Conservation (phyloP, 1,140 invertebrate genomes). For the Aradophagus sp. region DNA sequence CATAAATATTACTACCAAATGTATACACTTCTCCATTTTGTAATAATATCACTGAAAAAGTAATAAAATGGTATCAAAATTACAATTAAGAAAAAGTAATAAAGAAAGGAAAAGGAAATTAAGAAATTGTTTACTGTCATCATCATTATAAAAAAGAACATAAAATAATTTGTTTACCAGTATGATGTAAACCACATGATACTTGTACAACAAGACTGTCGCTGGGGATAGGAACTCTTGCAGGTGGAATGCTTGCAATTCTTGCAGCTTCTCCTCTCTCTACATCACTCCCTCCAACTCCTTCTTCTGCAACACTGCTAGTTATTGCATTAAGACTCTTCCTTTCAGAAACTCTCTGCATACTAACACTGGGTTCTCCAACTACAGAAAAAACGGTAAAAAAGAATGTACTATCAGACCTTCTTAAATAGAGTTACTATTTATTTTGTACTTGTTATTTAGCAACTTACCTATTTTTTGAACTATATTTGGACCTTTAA, state of each 20-base stretch:
- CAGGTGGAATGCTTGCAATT: slow-evolving; percentile 86
- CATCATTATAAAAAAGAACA: too few relatives aligned
- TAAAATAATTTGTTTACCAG: slow-evolving; percentile 75
- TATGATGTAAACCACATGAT: slow-evolving; percentile 93
- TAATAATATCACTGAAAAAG: slow-evolving; percentile 77
- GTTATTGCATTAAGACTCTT: slow-evolving; percentile 52
- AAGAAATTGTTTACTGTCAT: too few relatives aligned
- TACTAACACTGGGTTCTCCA: slow-evolving; percentile 62
- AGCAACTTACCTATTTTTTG: slow-evolving; percentile 64
- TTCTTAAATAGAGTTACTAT: too few relatives aligned
- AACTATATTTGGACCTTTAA: slow-evolving; percentile 70
- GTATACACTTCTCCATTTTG: slow-evolving; percentile 87
- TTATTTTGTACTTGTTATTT: too few relatives aligned
- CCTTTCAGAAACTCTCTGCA: slow-evolving; percentile 59
- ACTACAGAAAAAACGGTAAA: slow-evolving; percentile 8
- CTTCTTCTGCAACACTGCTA: slow-evolving; percentile 70
- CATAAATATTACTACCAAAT: slow-evolving; percentile 95
- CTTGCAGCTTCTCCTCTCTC: slow-evolving; percentile 79
- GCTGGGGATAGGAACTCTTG: slow-evolving; percentile 81
- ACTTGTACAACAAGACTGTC: slow-evolving; percentile 86
- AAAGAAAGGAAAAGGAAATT: not conserved
- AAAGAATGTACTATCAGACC: too few relatives aligned
- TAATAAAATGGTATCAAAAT: slow-evolving; percentile 5
- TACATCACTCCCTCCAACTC: slow-evolving; percentile 77
- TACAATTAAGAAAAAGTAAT: slow-evolving; percentile 5